A percentile compares a stretch with the other conserved stretches of the same genome.
Conservation (phyloP, 2,888 invertebrate genomes). For the Therioaphis trifolii region DNA sequence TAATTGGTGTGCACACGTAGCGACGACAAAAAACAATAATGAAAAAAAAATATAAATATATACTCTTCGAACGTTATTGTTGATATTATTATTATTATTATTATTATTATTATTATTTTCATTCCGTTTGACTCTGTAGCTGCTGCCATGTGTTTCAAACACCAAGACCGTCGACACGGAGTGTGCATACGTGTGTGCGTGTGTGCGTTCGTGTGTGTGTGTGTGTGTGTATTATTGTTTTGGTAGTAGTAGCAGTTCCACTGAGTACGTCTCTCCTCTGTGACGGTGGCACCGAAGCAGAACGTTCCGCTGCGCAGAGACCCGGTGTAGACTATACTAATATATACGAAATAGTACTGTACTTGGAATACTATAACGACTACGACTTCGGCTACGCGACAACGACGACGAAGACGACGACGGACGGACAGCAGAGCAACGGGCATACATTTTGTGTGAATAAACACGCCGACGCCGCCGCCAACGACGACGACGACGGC, state of each 20-base stretch:
- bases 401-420: conserved; percentile 2
- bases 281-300: conserved; percentile 17
- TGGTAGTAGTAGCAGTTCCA: no score
- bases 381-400: no score
- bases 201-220: no score
- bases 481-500: no score
- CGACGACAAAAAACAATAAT: not conserved
- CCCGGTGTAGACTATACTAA: not conserved
- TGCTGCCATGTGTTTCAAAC: conserved; percentile 46
- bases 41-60: not conserved
- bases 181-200: no score
- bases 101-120: conserved; percentile 30
- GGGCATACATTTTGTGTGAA: no score
- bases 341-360: no score
- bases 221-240: no score
- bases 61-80: not conserved
- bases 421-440: no score
- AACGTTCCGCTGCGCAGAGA: conserved; percentile 22
- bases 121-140: conserved; percentile 26
- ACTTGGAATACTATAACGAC: no score
- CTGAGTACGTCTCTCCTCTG: no score
- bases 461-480: no score
- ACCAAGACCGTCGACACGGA: not conserved
- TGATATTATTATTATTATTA: not conserved
- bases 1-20: conserved; percentile 33